phyloP scores from a whole-genome alignment of 2,113 vertebrate species.

The Hemiprocne comata region DNA sequence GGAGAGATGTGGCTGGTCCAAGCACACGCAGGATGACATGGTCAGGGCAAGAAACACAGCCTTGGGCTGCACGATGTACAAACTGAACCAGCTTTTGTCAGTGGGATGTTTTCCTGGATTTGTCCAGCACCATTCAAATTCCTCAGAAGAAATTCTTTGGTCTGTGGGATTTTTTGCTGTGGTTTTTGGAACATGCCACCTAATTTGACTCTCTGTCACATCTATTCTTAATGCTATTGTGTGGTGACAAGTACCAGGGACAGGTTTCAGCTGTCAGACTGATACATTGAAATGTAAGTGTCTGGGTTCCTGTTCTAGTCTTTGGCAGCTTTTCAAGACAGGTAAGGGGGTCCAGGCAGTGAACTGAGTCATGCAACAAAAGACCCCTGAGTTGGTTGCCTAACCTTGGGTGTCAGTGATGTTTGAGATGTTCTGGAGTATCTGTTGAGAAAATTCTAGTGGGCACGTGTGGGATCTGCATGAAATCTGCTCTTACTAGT shows the following conservation, averaged over 20 bases:
- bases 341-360: neutral
- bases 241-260: neutral
- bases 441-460: neutral
- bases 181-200: neutral
- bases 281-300: accelerated
- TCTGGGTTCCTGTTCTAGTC: neutral
- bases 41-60: neutral
- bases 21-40: neutral
- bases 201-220: accelerated
- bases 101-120: neutral
- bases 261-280: neutral
- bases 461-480: neutral
- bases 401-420: no score
- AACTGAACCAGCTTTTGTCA: neutral
- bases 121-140: accelerated
- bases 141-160: accelerated
- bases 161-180: neutral
- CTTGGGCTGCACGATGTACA: accelerated
- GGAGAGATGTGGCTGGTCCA: neutral
- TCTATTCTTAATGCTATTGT: accelerated
- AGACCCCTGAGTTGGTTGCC: accelerated
- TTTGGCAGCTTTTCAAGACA: neutral
- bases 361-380: neutral
- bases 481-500: neutral
- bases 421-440: neutral